Evolutionary conservation across 2,113 vertebrate genomes (phyloP).

Genomic region (Arenaria interpres): DNA sequence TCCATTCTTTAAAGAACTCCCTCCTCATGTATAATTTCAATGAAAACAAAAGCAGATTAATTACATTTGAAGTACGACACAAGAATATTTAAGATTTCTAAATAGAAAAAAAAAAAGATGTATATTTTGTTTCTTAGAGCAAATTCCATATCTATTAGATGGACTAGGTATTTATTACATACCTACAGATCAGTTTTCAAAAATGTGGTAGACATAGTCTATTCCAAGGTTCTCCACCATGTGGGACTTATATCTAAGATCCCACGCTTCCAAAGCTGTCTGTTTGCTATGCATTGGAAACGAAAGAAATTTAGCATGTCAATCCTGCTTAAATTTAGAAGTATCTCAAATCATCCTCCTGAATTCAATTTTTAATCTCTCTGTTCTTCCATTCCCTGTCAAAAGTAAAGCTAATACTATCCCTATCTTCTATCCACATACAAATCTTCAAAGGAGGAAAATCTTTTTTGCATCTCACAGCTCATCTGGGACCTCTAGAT

Average conservation of each 20-base stretch:
- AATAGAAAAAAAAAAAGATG: not conserved
- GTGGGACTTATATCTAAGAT: not conserved
- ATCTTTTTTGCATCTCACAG: not conserved
- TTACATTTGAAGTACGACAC: not conserved
- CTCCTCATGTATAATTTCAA: not conserved
- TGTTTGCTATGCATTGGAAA: not conserved
- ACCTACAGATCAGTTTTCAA: not conserved
- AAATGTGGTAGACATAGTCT: not conserved
- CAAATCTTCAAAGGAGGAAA: not conserved
- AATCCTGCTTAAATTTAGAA: constrained; percentile 24
- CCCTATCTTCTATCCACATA: not conserved
- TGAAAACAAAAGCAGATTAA: not conserved
- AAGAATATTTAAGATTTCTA: not conserved
- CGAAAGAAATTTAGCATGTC: not conserved
- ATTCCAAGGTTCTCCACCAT: not conserved
- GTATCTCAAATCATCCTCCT: not conserved
- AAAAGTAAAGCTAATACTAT: not conserved
- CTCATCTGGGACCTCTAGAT: not conserved
- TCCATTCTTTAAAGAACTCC: not conserved
- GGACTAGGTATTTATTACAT: not conserved
- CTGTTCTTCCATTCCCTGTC: not conserved
- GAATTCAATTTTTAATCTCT: not conserved
- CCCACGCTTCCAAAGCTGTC: not conserved
- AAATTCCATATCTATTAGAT: not conserved
- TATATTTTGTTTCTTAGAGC: not conserved